phyloP scores from a whole-genome alignment of 2,113 vertebrate species.

The Haplochromis burtoni region DNA sequence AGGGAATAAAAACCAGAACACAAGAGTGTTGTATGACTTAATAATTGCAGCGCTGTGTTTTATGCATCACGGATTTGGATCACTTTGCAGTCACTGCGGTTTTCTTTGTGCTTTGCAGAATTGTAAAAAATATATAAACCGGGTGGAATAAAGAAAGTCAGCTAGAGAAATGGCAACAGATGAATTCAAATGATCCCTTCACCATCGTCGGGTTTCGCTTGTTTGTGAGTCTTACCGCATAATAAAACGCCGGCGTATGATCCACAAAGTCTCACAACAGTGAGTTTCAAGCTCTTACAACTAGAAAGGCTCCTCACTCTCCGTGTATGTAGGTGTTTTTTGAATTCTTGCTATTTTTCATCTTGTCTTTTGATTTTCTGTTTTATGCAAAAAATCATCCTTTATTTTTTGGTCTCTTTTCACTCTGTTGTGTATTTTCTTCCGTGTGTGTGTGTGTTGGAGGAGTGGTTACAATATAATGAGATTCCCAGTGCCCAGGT shows the following conservation, averaged over 20 bases:
- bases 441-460: not conserved
- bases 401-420: not conserved
- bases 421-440: not conserved
- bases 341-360: not conserved
- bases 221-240: not conserved
- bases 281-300: not conserved
- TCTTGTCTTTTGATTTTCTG: not conserved
- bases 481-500: conserved; percentile 55
- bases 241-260: not conserved
- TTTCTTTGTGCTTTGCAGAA: not conserved
- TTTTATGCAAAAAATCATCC: not conserved
- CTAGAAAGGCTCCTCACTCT: not conserved
- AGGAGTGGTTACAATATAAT: conserved; percentile 29
- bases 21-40: not conserved
- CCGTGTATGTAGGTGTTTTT: not conserved
- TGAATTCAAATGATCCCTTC: not conserved
- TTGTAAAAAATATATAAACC: not conserved
- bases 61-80: not conserved
- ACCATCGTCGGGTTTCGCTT: not conserved
- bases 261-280: not conserved
- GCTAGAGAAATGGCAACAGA: not conserved
- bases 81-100: not conserved
- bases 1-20: not conserved
- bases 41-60: not conserved
- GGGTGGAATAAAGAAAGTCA: not conserved